phyloP scores from a whole-genome alignment of 2,888 invertebrate genomes.

The Pristionchus arcanus region DNA sequence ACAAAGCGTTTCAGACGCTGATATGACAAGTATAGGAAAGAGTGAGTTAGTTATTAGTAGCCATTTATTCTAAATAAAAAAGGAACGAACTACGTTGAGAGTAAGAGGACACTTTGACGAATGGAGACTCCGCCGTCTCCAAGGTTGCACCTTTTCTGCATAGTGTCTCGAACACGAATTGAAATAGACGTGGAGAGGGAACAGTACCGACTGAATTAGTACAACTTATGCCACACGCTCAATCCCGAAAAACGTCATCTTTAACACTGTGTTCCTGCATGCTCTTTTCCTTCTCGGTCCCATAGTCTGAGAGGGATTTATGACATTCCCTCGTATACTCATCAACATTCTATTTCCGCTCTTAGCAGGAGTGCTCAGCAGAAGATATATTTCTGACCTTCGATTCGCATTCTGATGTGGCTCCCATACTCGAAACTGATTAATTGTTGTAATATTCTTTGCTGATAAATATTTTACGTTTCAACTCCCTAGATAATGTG shows the following conservation, averaged over 20 bases:
- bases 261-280: background rate
- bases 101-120: background rate
- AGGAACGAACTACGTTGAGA: background rate
- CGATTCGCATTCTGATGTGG: no score
- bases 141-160: constrained; percentile 29
- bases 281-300: background rate
- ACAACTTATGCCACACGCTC: background rate
- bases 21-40: background rate
- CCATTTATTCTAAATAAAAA: background rate
- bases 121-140: background rate
- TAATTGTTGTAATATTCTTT: no score
- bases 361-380: background rate
- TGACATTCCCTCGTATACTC: no score
- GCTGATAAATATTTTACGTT: no score
- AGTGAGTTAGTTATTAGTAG: no score
- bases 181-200: background rate
- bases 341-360: background rate
- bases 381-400: background rate
- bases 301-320: background rate
- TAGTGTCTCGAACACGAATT: background rate
- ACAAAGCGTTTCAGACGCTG: background rate
- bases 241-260: background rate
- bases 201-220: background rate
- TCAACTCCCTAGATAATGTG: no score
- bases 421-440: no score